These are phyloP conservation scores for Toxotes jaculatrix DNA, from an alignment of 2,113 vertebrate species.

Conservation along the genomic window DNA sequence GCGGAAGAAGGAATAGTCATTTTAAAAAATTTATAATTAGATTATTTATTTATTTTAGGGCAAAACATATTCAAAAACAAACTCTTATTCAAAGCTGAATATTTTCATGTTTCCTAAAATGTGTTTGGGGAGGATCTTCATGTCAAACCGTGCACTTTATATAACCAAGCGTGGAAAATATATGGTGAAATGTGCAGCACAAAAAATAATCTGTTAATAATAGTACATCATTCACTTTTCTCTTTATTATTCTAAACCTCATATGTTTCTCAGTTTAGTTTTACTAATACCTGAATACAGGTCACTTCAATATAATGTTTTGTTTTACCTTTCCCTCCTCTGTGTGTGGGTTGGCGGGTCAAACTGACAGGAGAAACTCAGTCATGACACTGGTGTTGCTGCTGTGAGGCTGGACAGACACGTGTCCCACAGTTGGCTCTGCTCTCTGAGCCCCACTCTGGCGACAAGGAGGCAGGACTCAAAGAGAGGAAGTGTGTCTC, in stretches of 20 bases:
- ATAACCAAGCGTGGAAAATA: background rate
- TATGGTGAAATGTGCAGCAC: background rate
- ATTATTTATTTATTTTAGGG: background rate
- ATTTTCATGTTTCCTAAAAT: no score
- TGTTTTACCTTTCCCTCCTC: background rate
- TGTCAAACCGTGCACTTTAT: background rate
- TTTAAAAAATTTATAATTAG: background rate
- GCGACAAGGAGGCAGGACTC: conserved; percentile 27
- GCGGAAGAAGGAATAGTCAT: no score
- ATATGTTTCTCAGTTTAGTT: background rate
- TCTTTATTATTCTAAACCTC: background rate
- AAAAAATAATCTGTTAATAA: no score
- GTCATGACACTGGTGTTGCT: conserved; percentile 10
- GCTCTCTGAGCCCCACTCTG: background rate
- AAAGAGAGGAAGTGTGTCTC: conserved; percentile 52
- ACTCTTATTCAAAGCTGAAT: background rate
- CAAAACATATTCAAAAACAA: background rate
- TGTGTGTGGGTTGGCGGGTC: background rate
- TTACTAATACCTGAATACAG: background rate
- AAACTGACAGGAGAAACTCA: conserved; percentile 21
- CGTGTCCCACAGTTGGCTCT: background rate
- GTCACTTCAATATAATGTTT: background rate
- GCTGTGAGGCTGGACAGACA: conserved; percentile 17
- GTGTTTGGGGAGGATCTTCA: no score
- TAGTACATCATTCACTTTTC: background rate